These are phyloP conservation scores for Tetanocera ferruginea DNA, from an alignment of 2,888 invertebrate genomes.

Conservation along the genomic window DNA sequence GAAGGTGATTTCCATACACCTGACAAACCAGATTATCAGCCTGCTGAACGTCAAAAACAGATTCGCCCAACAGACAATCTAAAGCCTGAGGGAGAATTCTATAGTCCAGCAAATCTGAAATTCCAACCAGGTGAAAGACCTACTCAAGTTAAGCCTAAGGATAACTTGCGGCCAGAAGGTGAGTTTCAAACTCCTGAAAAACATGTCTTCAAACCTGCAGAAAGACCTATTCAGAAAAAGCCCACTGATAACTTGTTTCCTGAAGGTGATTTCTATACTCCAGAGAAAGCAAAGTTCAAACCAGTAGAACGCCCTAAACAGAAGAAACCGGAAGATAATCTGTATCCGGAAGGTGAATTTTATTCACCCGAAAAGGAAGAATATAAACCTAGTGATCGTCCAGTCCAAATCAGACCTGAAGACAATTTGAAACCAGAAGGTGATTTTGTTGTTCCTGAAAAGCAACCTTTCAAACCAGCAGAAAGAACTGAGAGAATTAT, in stretches of 20 bases:
- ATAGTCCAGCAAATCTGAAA: slow-evolving; percentile 54
- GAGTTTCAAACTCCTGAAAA: slow-evolving; percentile 70
- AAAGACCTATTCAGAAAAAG: slow-evolving; percentile 68
- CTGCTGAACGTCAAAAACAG: slow-evolving; percentile 67
- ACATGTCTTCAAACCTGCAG: slow-evolving; percentile 48
- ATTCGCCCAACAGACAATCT: slow-evolving; percentile 71
- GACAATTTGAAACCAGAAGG: slow-evolving; percentile 73
- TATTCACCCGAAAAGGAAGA: slow-evolving; percentile 69
- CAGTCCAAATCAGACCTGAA: slow-evolving; percentile 67
- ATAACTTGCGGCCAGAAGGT: slow-evolving; percentile 69
- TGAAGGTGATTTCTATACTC: slow-evolving; percentile 65
- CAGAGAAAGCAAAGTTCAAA: slow-evolving; percentile 59
- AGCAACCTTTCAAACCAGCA: slow-evolving; percentile 59
- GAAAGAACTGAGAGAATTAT: slow-evolving; percentile 68
- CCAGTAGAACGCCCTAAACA: slow-evolving; percentile 66
- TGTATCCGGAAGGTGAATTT: slow-evolving; percentile 74
- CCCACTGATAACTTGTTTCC: slow-evolving; percentile 71
- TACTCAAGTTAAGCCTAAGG: slow-evolving; percentile 70
- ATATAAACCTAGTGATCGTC: slow-evolving; percentile 71
- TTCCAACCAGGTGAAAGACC: slow-evolving; percentile 69
- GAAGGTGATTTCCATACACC: slow-evolving; percentile 72
- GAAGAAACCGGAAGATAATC: slow-evolving; percentile 69
- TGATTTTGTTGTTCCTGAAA: slow-evolving; percentile 67
- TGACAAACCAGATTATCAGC: slow-evolving; percentile 61
- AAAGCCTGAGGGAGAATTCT: slow-evolving; percentile 56